A percentile compares a stretch with the other conserved stretches of the same genome.
phyloP scores from a whole-genome alignment of 30 jellyfish, hydroid and myxozoan genomes.

The Turritopsis dohrnii region DNA sequence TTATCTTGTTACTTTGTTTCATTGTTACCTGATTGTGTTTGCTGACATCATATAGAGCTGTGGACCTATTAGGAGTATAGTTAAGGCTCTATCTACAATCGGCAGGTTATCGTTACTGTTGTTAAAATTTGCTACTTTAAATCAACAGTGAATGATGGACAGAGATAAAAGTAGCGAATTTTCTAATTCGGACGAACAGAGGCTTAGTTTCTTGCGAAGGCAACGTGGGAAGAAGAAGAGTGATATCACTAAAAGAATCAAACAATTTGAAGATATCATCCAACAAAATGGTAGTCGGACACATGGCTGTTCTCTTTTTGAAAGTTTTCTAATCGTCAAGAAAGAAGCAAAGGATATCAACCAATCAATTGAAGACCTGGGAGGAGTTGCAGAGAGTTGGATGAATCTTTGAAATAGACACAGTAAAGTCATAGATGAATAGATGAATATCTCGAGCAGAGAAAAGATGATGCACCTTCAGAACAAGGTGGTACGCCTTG shows the following conservation, averaged over 20 bases:
- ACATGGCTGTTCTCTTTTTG: background rate
- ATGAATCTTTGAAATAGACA: background rate
- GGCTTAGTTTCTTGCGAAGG: background rate
- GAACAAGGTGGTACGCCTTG: conserved; percentile 1
- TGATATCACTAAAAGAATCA: background rate
- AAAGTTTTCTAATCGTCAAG: background rate
- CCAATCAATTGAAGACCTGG: conserved; percentile 14
- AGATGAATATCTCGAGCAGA: background rate
- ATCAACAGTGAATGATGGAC: background rate
- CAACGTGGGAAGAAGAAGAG: background rate
- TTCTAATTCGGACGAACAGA: too few relatives aligned
- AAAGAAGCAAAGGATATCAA: conserved; percentile 13
- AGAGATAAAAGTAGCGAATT: too few relatives aligned
- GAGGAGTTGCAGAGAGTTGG: background rate
- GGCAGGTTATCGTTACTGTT: background rate
- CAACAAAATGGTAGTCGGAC: conserved; percentile 12
- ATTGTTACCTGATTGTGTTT: background rate
- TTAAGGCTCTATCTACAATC: conserved; percentile 4
- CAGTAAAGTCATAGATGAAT: background rate
- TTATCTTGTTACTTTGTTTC: background rate
- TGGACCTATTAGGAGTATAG: conserved; percentile 8
- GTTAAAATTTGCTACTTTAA: too few relatives aligned
- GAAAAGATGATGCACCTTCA: conserved; percentile 4
- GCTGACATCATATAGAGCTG: conserved; percentile 11
- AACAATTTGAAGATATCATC: too few relatives aligned